phyloP scores from a whole-genome alignment of 2,113 vertebrate species.

The Psilopsiagon aurifrons region DNA sequence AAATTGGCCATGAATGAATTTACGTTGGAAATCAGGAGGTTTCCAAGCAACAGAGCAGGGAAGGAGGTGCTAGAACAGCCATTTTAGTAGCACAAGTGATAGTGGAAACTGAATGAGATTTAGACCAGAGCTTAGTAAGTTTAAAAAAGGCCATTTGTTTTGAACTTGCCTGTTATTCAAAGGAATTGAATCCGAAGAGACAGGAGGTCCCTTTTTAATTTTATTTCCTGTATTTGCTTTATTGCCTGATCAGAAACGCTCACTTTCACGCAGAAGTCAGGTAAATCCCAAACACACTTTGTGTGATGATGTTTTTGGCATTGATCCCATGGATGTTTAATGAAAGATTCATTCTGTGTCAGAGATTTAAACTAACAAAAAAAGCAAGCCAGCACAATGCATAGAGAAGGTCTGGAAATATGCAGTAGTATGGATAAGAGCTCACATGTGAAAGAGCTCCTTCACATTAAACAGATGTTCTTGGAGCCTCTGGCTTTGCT shows the following conservation, averaged over 20 bases:
- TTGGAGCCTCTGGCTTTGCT: background rate
- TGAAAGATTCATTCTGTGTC: background rate
- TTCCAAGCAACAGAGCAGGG: conserved; percentile 60
- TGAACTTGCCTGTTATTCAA: conserved; percentile 37
- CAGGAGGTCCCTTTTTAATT: conserved; percentile 22
- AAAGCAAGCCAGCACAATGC: background rate
- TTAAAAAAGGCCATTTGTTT: conserved; percentile 57
- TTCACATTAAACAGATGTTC: background rate
- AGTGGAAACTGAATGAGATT: conserved; percentile 46
- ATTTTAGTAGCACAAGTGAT: conserved; percentile 27
- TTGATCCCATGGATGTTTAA: background rate
- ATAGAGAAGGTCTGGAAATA: background rate
- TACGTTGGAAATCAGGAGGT: conserved; percentile 59
- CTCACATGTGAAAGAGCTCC: background rate
- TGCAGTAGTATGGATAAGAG: background rate
- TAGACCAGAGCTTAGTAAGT: conserved; percentile 51
- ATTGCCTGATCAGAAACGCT: background rate
- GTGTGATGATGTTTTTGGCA: background rate
- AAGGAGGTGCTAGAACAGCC: conserved; percentile 50
- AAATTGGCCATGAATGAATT: conserved; percentile 67
- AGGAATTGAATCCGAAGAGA: conserved; percentile 23
- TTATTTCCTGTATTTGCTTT: background rate
- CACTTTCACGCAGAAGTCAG: background rate
- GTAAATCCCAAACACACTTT: background rate
- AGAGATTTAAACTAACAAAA: background rate